Conservation (phyloP, 2,888 invertebrate species). For the Pyralis farinalis region DNA sequence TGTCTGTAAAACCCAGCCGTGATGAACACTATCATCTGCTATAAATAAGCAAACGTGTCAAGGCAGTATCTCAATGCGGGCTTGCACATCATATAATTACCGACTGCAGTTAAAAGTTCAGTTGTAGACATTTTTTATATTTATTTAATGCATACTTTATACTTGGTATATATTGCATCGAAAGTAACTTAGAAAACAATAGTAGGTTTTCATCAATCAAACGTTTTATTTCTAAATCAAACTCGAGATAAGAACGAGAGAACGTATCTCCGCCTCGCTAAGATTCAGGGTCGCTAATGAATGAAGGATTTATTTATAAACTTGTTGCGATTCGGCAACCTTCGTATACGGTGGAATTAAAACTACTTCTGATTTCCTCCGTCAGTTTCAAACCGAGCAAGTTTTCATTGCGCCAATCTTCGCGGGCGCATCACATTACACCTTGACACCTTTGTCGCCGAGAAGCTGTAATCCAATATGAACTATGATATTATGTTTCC, state of each 20-base stretch:
- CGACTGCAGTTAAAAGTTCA: not conserved
- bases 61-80: conserved; percentile 15
- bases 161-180: not conserved
- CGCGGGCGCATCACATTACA: conserved; percentile 37
- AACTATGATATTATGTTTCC: conserved; percentile 51
- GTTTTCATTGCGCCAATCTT: conserved; percentile 16
- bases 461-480: conserved; percentile 51
- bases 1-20: conserved; percentile 10
- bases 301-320: conserved; percentile 11
- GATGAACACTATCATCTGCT: conserved; percentile 13
- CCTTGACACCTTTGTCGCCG: conserved; percentile 59
- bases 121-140: too few relatives aligned
- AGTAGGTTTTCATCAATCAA: not conserved
- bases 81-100: conserved; percentile 1
- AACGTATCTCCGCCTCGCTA: conserved; percentile 7
- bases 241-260: conserved; percentile 5
- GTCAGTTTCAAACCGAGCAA: conserved; percentile 24
- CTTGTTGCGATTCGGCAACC: conserved; percentile 8
- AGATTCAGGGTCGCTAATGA: conserved; percentile 9
- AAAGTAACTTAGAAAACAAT: not conserved
- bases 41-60: conserved; percentile 22
- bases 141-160: too few relatives aligned
- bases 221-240: not conserved
- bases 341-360: conserved; percentile 1
- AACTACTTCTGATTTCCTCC: conserved; percentile 3